phyloP scores from a whole-genome alignment of 2,888 invertebrate species.

The Mamestra brassicae region DNA sequence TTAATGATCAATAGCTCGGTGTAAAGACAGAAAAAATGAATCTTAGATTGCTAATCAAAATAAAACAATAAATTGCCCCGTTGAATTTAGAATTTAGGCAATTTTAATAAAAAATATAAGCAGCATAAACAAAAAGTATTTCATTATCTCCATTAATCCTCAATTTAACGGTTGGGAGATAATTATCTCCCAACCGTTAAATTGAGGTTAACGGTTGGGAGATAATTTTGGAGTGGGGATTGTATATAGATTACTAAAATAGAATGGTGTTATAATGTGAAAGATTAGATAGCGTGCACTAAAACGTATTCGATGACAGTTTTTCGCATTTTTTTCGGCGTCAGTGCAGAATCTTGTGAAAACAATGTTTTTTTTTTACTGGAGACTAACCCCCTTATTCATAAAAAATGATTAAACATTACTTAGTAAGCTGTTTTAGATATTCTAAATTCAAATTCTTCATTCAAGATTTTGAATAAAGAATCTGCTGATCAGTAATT shows the following conservation, averaged over 20 bases:
- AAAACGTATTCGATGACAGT: background rate
- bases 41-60: background rate
- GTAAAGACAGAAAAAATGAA: background rate
- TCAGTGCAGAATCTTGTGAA: background rate
- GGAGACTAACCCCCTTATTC: too few species aligned
- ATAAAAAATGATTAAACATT: too few species aligned
- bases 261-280: conserved; percentile 1
- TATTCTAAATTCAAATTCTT: too few species aligned
- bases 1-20: background rate
- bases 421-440: too few species aligned
- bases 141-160: too few species aligned
- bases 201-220: background rate
- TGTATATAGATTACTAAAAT: conserved; percentile 15
- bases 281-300: conserved; percentile 32
- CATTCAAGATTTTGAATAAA: too few species aligned
- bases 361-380: background rate
- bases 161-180: conserved; percentile 27
- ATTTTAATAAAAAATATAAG: background rate
- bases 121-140: background rate
- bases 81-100: background rate
- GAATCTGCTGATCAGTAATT: too few species aligned
- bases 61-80: background rate
- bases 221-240: conserved; percentile 46
- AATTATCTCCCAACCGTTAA: too few species aligned
- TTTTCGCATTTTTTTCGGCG: background rate